Evolutionary conservation across 1,140 invertebrate genomes (phyloP).

Genomic region (Mactra quadrangularis): DNA sequence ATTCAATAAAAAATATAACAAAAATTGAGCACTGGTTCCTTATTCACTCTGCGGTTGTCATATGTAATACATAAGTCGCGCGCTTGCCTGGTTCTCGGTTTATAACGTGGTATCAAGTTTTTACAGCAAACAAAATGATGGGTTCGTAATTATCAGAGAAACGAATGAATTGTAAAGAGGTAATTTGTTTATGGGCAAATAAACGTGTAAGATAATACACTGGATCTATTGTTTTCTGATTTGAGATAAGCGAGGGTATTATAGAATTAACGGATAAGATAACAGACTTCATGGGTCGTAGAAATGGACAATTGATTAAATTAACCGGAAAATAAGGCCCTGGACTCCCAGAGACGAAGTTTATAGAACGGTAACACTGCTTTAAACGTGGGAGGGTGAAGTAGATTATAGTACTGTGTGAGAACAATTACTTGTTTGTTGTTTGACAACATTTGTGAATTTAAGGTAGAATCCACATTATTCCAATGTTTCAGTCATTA

Average conservation of each 20-base stretch:
- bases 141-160: constrained; percentile 42
- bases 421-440: not conserved
- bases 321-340: constrained; percentile 20
- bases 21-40: no score
- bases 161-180: constrained; percentile 32
- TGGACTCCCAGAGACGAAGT: no score
- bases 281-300: constrained; percentile 22
- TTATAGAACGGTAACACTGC: no score
- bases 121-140: constrained; percentile 36
- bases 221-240: constrained; percentile 6
- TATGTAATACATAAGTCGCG: no score
- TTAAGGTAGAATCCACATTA: no score
- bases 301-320: constrained; percentile 28
- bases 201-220: constrained; percentile 16
- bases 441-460: no score
- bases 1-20: not conserved
- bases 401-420: not conserved
- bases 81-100: not conserved
- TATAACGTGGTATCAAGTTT: not conserved
- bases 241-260: constrained; percentile 20
- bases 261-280: constrained; percentile 13
- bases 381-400: not conserved
- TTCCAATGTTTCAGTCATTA: no score
- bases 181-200: constrained; percentile 45
- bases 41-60: no score